Conservation (phyloP, 2,888 invertebrate species). For the Parnassius orleans region DNA sequence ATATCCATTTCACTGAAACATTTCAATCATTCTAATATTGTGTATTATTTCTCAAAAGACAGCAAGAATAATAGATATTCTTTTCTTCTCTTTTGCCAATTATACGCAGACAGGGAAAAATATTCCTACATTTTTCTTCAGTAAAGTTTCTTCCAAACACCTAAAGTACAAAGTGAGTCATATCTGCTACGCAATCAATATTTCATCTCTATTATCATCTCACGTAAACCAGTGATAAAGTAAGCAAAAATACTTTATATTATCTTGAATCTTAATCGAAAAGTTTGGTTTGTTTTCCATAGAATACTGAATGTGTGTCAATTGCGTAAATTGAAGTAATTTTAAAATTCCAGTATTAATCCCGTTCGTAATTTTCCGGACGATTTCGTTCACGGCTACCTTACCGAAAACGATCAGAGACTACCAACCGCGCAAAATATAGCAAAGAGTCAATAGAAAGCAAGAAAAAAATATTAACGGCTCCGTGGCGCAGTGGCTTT, state of each 20-base stretch:
- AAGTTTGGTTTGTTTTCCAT: no score
- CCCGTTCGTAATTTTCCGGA: no score
- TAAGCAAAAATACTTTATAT: constrained; percentile 21
- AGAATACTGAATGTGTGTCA: no score
- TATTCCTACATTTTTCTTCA: constrained; percentile 60
- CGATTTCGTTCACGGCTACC: no score
- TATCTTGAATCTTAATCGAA: not conserved
- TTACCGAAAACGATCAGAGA: no score
- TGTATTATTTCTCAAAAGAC: constrained; percentile 10
- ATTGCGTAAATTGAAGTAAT: no score
- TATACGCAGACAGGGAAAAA: constrained; percentile 63
- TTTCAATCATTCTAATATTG: not conserved
- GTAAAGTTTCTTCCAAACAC: constrained; percentile 30
- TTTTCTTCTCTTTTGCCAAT: constrained; percentile 45
- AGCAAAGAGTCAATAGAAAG: no score
- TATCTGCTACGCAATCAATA: constrained; percentile 32
- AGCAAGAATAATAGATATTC: constrained; percentile 4
- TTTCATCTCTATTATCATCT: constrained; percentile 30
- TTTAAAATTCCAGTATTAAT: no score
- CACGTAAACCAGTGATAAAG: constrained; percentile 30
- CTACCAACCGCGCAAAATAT: no score
- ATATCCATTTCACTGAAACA: not conserved
- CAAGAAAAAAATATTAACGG: no score
- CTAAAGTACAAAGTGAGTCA: constrained; percentile 29
- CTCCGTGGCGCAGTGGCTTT: no score